Conservation (phyloP, 2,888 invertebrate genomes). For the Lycia hirtaria region DNA sequence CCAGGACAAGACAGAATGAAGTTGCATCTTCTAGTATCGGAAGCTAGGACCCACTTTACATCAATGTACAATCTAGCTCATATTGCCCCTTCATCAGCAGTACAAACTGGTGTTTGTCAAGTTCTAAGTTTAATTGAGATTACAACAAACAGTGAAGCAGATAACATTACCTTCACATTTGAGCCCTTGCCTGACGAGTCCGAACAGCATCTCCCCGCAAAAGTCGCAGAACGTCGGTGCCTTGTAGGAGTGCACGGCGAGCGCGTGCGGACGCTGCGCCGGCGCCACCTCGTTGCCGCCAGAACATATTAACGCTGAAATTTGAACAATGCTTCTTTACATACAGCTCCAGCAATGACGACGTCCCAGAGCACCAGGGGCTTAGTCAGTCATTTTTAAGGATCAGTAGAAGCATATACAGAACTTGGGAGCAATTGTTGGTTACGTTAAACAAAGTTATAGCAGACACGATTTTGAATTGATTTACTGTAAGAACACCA, state of each 20-base stretch:
- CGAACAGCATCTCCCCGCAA: slow-evolving; percentile 99
- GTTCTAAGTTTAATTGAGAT: background rate
- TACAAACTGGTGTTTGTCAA: no score
- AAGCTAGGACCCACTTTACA: no score
- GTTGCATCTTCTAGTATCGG: no score
- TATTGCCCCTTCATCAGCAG: no score
- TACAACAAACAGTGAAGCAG: background rate
- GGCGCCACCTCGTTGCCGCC: slow-evolving; percentile 74
- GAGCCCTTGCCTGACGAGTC: slow-evolving; percentile 98
- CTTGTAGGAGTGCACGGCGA: slow-evolving; percentile 99
- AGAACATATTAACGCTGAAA: slow-evolving; percentile 73
- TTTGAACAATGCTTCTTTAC: background rate
- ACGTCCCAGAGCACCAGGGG: background rate
- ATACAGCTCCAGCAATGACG: background rate
- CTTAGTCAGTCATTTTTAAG: no score
- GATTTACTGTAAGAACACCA: no score
- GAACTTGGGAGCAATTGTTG: no score
- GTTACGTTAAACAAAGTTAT: no score
- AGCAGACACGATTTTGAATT: no score
- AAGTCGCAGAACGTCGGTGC: slow-evolving; percentile 99
- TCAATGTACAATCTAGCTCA: no score
- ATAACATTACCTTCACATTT: slow-evolving; percentile 96
- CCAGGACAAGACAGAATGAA: no score
- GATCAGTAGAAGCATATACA: no score
- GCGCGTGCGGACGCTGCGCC: slow-evolving; percentile 93